phyloP scores from a whole-genome alignment of 2,888 invertebrate species.

The Miltochrista miniata region DNA sequence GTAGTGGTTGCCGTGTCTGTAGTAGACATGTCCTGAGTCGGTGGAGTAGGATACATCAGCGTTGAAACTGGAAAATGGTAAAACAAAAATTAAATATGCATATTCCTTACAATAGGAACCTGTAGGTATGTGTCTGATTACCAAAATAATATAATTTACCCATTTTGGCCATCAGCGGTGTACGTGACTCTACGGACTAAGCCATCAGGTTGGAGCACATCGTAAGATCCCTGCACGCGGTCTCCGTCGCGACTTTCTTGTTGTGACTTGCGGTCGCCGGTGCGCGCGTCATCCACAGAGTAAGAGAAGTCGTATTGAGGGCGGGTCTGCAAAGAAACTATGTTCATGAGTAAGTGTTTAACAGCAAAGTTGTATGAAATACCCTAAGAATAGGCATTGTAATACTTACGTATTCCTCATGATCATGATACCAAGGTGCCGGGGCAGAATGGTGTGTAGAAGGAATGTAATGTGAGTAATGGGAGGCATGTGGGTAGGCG shows the following conservation, averaged over 20 bases:
- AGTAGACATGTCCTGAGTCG: conserved; percentile 54
- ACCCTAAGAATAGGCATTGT: neutral
- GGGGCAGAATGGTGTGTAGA: conserved; percentile 3
- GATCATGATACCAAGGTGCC: conserved; percentile 41
- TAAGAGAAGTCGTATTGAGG: conserved; percentile 60
- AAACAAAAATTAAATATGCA: neutral
- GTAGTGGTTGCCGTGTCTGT: conserved; percentile 38
- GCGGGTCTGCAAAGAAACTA: too few relatives aligned
- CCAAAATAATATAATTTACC: conserved; percentile 2
- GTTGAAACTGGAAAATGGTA: conserved; percentile 65
- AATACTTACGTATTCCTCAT: conserved; percentile 26
- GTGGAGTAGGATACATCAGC: conserved; percentile 75
- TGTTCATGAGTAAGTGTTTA: neutral
- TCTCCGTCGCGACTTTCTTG: conserved; percentile 72
- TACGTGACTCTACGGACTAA: conserved; percentile 74
- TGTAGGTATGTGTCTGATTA: neutral
- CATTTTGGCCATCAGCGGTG: conserved; percentile 60
- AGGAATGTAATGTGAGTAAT: conserved; percentile 39
- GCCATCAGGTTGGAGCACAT: conserved; percentile 70
- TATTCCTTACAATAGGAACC: neutral
- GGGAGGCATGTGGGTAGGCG: conserved; percentile 56
- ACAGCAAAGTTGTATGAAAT: neutral
- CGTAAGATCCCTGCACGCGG: conserved; percentile 67
- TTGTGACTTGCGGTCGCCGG: conserved; percentile 74
- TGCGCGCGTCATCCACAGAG: conserved; percentile 74